Conservation (phyloP, 2,113 vertebrate species). For the Anarhynchus alexandrinus region DNA sequence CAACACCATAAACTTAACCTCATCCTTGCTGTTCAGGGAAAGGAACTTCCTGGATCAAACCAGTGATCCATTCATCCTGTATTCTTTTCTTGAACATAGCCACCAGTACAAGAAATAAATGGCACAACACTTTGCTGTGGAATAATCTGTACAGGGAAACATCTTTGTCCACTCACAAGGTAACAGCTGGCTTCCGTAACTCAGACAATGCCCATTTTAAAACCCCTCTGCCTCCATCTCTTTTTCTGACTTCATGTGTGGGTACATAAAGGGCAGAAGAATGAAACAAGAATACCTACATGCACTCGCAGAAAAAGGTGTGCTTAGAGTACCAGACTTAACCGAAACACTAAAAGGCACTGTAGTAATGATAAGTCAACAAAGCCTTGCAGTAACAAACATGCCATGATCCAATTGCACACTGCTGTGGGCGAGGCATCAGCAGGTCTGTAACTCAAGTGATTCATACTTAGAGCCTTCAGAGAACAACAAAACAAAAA, state of each 20-base stretch:
- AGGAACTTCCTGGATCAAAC: neutral
- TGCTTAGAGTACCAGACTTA: neutral
- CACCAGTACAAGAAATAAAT: neutral
- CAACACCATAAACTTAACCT: neutral
- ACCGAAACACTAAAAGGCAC: neutral
- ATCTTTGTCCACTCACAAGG: neutral
- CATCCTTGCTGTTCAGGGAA: neutral
- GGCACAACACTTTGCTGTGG: neutral
- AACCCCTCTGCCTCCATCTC: neutral
- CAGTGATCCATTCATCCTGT: neutral
- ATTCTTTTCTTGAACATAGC: neutral
- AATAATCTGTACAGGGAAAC: neutral
- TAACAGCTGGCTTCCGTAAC: neutral
- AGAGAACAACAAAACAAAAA: neutral
- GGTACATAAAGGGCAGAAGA: neutral
- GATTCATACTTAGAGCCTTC: neutral
- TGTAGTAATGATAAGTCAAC: neutral
- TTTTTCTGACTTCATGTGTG: neutral
- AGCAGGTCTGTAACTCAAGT: neutral
- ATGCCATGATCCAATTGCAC: neutral
- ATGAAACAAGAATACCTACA: neutral
- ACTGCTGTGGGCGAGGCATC: neutral
- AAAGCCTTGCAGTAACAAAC: conserved; percentile 2
- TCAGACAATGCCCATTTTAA: neutral
- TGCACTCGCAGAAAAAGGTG: neutral